Evolutionary conservation across 1,140 invertebrate genomes (phyloP).

Genomic region (Eufriesea mexicana): DNA sequence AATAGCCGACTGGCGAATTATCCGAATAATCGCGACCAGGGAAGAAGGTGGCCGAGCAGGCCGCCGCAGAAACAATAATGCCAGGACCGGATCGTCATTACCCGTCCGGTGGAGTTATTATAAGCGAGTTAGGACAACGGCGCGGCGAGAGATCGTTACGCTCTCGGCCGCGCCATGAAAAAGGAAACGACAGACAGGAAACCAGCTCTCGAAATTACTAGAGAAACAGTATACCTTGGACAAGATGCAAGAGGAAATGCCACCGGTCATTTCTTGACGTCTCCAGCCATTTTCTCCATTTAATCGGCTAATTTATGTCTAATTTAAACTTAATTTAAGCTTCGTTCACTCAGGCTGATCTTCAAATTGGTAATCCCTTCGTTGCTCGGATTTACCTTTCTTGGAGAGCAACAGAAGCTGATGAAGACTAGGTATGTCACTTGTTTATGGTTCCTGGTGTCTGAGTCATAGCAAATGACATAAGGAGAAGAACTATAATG

Average conservation of each 20-base stretch:
- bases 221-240: background rate
- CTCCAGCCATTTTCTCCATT: constrained; percentile 8
- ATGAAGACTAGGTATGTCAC: too few relatives aligned
- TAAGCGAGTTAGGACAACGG: constrained; percentile 72
- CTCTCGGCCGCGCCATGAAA: constrained; percentile 34
- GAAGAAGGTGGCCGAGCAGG: constrained; percentile 42
- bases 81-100: constrained; percentile 69
- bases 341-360: background rate
- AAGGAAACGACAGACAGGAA: constrained; percentile 48
- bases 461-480: too few relatives aligned
- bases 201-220: constrained; percentile 57
- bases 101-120: constrained; percentile 69
- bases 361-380: background rate
- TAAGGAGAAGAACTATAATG: too few relatives aligned
- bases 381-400: background rate
- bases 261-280: constrained; percentile 1
- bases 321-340: background rate
- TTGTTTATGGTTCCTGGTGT: too few relatives aligned
- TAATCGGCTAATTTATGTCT: constrained; percentile 27
- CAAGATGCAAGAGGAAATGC: constrained; percentile 6
- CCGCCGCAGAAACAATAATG: constrained; percentile 73
- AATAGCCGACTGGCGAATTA: constrained; percentile 62
- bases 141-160: constrained; percentile 60
- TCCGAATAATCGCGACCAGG: constrained; percentile 67
- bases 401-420: too few relatives aligned